Conservation (phyloP, 2,113 vertebrate genomes). For the Scomber scombrus region DNA sequence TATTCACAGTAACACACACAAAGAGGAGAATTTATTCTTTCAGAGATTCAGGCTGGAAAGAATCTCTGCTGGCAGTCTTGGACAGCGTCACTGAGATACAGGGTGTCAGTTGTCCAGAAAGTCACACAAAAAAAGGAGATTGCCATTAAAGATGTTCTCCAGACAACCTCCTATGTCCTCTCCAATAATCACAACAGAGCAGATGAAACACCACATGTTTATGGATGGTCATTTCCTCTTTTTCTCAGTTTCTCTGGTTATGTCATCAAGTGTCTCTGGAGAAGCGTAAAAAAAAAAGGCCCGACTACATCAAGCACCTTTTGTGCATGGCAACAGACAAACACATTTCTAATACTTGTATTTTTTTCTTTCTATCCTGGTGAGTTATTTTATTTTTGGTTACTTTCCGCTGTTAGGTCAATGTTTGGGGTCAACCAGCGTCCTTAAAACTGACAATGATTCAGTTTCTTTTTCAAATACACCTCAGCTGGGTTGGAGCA, state of each 20-base stretch:
- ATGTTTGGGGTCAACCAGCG: neutral
- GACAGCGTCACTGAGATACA: constrained; percentile 27
- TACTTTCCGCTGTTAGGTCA: neutral
- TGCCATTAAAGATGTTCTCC: constrained; percentile 41
- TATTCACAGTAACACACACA: neutral
- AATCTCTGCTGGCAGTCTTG: constrained; percentile 38
- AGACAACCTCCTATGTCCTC: constrained; percentile 45
- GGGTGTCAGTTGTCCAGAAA: constrained; percentile 34
- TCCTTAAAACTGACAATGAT: constrained; percentile 23
- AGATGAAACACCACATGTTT: constrained; percentile 62
- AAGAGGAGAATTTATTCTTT: constrained; percentile 4
- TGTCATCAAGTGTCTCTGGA: constrained; percentile 57
- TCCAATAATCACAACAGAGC: constrained; percentile 57
- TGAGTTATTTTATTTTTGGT: constrained; percentile 14
- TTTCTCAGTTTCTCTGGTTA: constrained; percentile 50
- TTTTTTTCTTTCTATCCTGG: neutral
- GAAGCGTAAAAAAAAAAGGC: constrained; percentile 19
- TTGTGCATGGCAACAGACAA: constrained; percentile 10
- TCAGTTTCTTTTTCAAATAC: constrained; percentile 11
- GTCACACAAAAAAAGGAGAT: constrained; percentile 21
- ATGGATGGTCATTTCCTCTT: constrained; percentile 50
- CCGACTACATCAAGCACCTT: neutral
- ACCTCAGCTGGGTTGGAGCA: neutral
- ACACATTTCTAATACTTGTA: neutral
- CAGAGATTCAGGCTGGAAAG: constrained; percentile 1